These are phyloP conservation scores for Monopterus albus DNA, from an alignment of 2,113 vertebrate species.

Conservation along the genomic window DNA sequence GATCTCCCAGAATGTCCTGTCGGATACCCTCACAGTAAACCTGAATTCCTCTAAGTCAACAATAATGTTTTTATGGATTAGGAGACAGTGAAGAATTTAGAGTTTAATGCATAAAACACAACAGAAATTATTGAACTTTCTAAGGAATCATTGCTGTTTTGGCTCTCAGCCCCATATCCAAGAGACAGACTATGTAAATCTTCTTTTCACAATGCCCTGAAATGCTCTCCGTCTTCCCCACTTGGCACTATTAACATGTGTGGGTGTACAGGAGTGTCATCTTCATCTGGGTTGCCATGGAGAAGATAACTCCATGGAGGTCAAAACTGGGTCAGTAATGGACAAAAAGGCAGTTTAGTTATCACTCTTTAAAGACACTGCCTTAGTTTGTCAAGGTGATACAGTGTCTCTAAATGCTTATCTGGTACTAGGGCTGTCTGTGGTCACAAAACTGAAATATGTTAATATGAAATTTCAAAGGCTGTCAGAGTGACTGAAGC, in stretches of 20 bases:
- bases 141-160: background rate
- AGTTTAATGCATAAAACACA: background rate
- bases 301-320: slow-evolving; percentile 36
- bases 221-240: slow-evolving; percentile 2
- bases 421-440: slow-evolving; percentile 2
- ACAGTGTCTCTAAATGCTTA: background rate
- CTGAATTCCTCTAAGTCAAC: background rate
- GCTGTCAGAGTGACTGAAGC: slow-evolving; percentile 19
- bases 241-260: slow-evolving; percentile 30
- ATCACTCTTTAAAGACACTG: slow-evolving; percentile 28
- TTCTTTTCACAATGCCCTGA: background rate
- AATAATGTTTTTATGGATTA: background rate
- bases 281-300: slow-evolving; percentile 49
- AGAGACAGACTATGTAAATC: background rate
- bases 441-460: slow-evolving; percentile 34
- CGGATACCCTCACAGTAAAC: background rate
- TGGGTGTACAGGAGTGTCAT: slow-evolving; percentile 19
- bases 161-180: background rate
- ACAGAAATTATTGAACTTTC: background rate
- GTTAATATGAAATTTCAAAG: slow-evolving; percentile 13
- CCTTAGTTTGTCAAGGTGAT: slow-evolving; percentile 21
- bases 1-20: background rate
- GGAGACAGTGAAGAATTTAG: background rate
- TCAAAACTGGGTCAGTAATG: slow-evolving; percentile 41
- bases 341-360: slow-evolving; percentile 22